Evolutionary conservation across 2,797 vertebrate genomes (phyloP).

Genomic region (Prionace glauca): DNA sequence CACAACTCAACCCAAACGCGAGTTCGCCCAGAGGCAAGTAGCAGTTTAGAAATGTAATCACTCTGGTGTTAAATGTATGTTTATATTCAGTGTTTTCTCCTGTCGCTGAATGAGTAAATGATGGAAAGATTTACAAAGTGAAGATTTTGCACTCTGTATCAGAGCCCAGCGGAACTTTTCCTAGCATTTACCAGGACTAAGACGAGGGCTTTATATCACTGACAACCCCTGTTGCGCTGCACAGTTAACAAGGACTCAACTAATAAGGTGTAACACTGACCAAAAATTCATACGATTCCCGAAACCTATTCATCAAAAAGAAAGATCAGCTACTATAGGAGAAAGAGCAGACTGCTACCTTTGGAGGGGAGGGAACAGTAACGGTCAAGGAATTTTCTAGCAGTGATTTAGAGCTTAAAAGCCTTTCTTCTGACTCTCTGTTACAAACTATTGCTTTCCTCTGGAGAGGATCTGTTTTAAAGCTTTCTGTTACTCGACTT

Average conservation of each 20-base stretch:
- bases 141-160: not conserved
- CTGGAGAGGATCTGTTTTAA: slow-evolving; percentile 30
- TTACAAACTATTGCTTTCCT: slow-evolving; percentile 31
- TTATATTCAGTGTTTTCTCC: slow-evolving; percentile 30
- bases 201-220: not conserved
- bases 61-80: slow-evolving; percentile 25
- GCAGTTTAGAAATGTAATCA: slow-evolving; percentile 18
- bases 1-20: not conserved
- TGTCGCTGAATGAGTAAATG: slow-evolving; percentile 12
- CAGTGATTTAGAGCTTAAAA: slow-evolving; percentile 15
- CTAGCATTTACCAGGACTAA: not conserved
- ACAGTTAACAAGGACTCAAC: not conserved
- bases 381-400: slow-evolving; percentile 4
- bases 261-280: slow-evolving; percentile 27
- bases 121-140: slow-evolving; percentile 1
- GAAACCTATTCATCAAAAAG: slow-evolving; percentile 18
- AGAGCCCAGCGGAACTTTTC: not conserved
- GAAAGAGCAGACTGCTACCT: not conserved
- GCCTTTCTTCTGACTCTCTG: not conserved
- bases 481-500: slow-evolving; percentile 18
- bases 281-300: slow-evolving; percentile 11
- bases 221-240: not conserved
- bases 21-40: not conserved
- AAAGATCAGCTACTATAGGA: slow-evolving; percentile 8
- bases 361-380: not conserved